A percentile compares a stretch with the other conserved stretches of the same genome.
These are phyloP conservation scores for Uria lomvia DNA, from an alignment of 2,113 vertebrate species.

Conservation along the genomic window DNA sequence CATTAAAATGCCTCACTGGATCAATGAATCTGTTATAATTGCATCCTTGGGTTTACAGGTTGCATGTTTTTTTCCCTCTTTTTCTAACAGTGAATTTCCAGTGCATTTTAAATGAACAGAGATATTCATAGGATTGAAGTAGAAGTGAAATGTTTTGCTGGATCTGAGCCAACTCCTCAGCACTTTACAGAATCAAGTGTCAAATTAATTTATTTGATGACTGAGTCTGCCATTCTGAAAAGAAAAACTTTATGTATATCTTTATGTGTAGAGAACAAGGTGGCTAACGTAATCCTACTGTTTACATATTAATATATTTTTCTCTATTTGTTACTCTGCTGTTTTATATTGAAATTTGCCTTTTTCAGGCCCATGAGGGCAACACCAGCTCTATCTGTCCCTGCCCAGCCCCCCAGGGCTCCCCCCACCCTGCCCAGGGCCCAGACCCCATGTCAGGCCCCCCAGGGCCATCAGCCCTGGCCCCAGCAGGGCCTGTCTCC, in stretches of 20 bases:
- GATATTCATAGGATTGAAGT: not conserved
- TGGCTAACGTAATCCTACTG: not conserved
- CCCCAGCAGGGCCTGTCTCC: not conserved
- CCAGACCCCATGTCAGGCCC: not conserved
- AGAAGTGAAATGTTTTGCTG: not conserved
- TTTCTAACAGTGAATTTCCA: not conserved
- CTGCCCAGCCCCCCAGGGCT: fast-evolving
- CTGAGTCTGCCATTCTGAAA: not conserved
- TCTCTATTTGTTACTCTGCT: not conserved
- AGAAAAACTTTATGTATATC: not conserved
- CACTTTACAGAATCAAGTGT: not conserved
- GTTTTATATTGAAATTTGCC: not conserved
- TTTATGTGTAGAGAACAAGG: not conserved
- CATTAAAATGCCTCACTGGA: not conserved
- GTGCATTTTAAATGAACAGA: not conserved
- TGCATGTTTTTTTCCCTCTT: not conserved
- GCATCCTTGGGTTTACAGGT: not conserved
- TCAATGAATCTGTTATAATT: not conserved
- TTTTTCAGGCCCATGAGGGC: not conserved
- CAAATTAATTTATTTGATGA: not conserved
- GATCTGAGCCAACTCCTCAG: not conserved
- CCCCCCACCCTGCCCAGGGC: not conserved
- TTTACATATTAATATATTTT: not conserved
- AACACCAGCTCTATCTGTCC: not conserved
- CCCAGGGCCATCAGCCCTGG: not conserved